Evolutionary conservation across 2,888 invertebrate species (phyloP).

Genomic region (Leptinotarsa tumamoca): DNA sequence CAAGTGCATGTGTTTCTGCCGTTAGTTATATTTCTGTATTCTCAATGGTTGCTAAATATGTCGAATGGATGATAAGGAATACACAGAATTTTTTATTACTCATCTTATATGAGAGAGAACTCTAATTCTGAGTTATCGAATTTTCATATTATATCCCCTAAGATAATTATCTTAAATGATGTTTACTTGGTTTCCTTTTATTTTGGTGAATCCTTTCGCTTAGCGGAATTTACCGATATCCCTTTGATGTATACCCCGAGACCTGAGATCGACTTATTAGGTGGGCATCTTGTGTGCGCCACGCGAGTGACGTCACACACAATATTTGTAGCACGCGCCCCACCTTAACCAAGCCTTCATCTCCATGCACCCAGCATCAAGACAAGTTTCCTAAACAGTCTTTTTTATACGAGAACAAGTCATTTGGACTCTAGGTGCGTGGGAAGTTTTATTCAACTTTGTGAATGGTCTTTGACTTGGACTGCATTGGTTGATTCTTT

Average conservation of each 20-base stretch:
- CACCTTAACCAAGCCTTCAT: slow-evolving; percentile 65
- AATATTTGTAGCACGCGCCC: slow-evolving; percentile 62
- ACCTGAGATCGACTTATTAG: slow-evolving; percentile 29
- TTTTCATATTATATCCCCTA: too few relatives aligned
- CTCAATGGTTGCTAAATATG: too few relatives aligned
- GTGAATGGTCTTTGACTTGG: slow-evolving; percentile 41
- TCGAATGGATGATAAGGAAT: too few relatives aligned
- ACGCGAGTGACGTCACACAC: slow-evolving; percentile 54
- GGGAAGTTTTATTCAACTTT: slow-evolving; percentile 38
- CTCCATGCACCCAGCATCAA: slow-evolving; percentile 46
- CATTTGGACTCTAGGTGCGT: slow-evolving; percentile 43
- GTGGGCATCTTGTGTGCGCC: slow-evolving; percentile 43
- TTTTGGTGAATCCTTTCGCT: neutral
- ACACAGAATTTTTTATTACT: too few relatives aligned
- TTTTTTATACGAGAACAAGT: slow-evolving; percentile 45
- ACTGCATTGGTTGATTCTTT: slow-evolving; percentile 41
- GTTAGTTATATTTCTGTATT: too few relatives aligned
- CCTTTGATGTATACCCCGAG: slow-evolving; percentile 17
- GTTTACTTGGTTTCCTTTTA: too few relatives aligned
- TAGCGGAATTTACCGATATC: slow-evolving; percentile 13
- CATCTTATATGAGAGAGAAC: too few relatives aligned
- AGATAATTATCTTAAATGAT: too few relatives aligned
- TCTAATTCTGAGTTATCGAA: too few relatives aligned
- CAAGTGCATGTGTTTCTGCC: too few relatives aligned
- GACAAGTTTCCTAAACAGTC: slow-evolving; percentile 64